phyloP scores from a whole-genome alignment of 2,888 invertebrate genomes.

The Hanleya hanleyi region DNA sequence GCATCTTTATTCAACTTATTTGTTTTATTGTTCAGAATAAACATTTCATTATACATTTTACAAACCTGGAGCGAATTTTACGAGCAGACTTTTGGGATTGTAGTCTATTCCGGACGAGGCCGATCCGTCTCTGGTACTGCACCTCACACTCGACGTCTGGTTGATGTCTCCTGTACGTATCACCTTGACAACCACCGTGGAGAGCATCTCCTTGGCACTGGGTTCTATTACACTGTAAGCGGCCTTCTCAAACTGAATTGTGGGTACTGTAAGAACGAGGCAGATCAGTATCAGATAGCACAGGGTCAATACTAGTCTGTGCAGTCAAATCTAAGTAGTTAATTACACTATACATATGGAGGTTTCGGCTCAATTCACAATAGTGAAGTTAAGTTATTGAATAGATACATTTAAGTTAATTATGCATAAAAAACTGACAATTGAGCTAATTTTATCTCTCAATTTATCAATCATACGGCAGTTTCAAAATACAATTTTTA shows the following conservation, averaged over 20 bases:
- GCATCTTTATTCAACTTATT: too few species aligned
- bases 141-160: constrained; percentile 58
- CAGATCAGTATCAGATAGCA: neutral
- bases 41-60: too few species aligned
- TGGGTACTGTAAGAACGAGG: constrained; percentile 53
- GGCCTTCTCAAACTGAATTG: constrained; percentile 59
- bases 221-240: constrained; percentile 69
- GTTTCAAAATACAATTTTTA: too few species aligned
- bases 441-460: too few species aligned
- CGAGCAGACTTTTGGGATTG: constrained; percentile 62
- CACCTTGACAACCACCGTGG: constrained; percentile 58
- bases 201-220: constrained; percentile 48
- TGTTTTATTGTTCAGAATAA: too few species aligned
- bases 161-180: constrained; percentile 66
- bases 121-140: constrained; percentile 71
- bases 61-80: constrained; percentile 70
- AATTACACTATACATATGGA: too few species aligned
- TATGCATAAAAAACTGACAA: too few species aligned
- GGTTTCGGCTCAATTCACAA: too few species aligned
- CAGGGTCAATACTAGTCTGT: neutral
- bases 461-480: too few species aligned
- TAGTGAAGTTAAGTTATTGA: too few species aligned
- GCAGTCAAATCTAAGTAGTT: too few species aligned
- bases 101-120: constrained; percentile 72
- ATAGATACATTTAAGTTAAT: too few species aligned